Evolutionary conservation across 2,797 vertebrate genomes (phyloP).

Genomic region (Arctocebus calabarensis): DNA sequence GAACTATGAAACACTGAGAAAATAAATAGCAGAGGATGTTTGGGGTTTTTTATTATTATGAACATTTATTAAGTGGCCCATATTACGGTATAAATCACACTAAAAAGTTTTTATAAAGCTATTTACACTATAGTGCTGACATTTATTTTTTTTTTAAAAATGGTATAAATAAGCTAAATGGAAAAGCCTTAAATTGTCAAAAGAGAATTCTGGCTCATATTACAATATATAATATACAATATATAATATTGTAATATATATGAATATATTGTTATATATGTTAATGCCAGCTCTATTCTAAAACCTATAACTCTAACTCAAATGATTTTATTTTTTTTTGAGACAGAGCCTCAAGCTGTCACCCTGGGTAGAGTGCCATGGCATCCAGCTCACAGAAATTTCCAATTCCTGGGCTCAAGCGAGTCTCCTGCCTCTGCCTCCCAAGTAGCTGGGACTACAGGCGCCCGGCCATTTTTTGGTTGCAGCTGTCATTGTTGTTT

Average conservation of each 20-base stretch:
- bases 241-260: conserved; percentile 86
- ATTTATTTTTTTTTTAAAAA: conserved; percentile 93
- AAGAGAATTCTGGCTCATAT: conserved; percentile 95
- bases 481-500: too few species aligned
- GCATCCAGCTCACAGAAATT: too few species aligned
- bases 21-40: too few species aligned
- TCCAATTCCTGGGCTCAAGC: too few species aligned
- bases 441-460: too few species aligned
- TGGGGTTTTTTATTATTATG: conserved; percentile 89
- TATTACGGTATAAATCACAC: conserved; percentile 99
- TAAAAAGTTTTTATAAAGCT: conserved; percentile 94
- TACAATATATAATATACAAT: conserved; percentile 89
- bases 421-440: too few species aligned
- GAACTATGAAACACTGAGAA: too few species aligned
- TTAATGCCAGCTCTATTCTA: conserved; percentile 95
- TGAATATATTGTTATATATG: background rate
- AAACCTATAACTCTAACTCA: conserved; percentile 92
- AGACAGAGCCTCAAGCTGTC: too few species aligned
- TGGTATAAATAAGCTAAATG: conserved; percentile 97
- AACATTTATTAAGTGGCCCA: conserved; percentile 99
- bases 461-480: too few species aligned
- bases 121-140: conserved; percentile 99
- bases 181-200: conserved; percentile 94
- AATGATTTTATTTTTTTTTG: conserved; percentile 83
- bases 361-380: too few species aligned